Evolutionary conservation across 2,888 invertebrate species (phyloP).

Genomic region (Willowsia nigromaculata): DNA sequence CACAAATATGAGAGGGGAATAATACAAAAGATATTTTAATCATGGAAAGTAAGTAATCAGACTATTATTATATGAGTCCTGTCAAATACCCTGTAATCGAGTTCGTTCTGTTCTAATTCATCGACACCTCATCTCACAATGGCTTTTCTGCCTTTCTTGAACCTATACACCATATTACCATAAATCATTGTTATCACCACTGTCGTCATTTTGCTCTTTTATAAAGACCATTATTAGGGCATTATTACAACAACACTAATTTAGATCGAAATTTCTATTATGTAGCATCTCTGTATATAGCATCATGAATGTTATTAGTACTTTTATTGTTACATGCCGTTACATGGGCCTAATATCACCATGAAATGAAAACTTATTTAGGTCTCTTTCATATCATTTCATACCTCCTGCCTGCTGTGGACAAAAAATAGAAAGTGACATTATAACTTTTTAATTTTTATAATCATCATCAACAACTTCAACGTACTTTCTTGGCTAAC

Average conservation of each 20-base stretch:
- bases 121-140: constrained; percentile 10
- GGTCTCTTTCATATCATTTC: neutral
- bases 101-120: neutral
- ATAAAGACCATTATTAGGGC: neutral
- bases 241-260: neutral
- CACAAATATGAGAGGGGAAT: too few species aligned
- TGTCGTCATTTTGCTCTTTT: neutral
- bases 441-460: constrained; percentile 50
- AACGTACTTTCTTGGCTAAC: constrained; percentile 8
- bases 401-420: constrained; percentile 7
- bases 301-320: neutral
- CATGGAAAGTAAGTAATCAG: neutral
- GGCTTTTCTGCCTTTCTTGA: neutral
- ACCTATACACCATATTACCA: constrained; percentile 19
- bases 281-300: neutral
- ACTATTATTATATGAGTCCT: neutral
- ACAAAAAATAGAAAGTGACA: constrained; percentile 50
- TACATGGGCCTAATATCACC: neutral
- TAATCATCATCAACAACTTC: constrained; percentile 11
- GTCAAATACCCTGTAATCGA: constrained; percentile 4
- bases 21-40: neutral
- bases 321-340: neutral
- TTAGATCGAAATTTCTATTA: constrained; percentile 1
- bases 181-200: constrained; percentile 4
- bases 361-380: neutral